Evolutionary conservation across 2,113 vertebrate genomes (phyloP).

Genomic region (Lichenostomus cassidix): DNA sequence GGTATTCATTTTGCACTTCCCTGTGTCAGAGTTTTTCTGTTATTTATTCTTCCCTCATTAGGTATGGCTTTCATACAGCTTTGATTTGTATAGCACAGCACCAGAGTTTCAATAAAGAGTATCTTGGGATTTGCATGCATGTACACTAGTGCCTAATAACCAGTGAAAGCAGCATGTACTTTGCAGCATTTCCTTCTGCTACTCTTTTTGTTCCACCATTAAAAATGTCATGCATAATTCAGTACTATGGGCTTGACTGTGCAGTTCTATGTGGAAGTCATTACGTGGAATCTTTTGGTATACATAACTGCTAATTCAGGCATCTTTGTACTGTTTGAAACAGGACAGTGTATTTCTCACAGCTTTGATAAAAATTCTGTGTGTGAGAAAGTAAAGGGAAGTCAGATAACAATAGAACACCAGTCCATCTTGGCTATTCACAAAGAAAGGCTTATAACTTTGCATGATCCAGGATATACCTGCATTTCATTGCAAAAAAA

Average conservation of each 20-base stretch:
- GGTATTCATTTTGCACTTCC: background rate
- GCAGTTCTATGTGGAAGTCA: background rate
- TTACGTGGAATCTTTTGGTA: background rate
- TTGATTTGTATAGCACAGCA: conserved; percentile 9
- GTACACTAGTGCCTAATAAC: conserved; percentile 20
- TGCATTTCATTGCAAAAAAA: background rate
- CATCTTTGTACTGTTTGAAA: background rate
- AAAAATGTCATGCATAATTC: conserved; percentile 52
- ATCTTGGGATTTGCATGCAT: conserved; percentile 24
- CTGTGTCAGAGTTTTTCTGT: background rate
- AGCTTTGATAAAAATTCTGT: background rate
- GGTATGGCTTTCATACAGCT: conserved; percentile 13
- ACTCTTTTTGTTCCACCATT: conserved; percentile 42
- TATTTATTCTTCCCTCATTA: conserved; percentile 26
- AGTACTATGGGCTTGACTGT: background rate
- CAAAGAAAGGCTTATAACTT: background rate
- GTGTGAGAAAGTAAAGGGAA: background rate
- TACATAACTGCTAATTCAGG: background rate
- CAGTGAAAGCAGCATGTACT: background rate
- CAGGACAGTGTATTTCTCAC: background rate
- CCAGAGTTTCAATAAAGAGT: conserved; percentile 16
- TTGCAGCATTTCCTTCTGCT: conserved; percentile 19
- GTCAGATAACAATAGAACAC: background rate
- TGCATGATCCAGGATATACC: background rate
- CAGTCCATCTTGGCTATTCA: background rate